phyloP scores from a whole-genome alignment of 2,797 vertebrate genomes.

The Serranus cabrilla region DNA sequence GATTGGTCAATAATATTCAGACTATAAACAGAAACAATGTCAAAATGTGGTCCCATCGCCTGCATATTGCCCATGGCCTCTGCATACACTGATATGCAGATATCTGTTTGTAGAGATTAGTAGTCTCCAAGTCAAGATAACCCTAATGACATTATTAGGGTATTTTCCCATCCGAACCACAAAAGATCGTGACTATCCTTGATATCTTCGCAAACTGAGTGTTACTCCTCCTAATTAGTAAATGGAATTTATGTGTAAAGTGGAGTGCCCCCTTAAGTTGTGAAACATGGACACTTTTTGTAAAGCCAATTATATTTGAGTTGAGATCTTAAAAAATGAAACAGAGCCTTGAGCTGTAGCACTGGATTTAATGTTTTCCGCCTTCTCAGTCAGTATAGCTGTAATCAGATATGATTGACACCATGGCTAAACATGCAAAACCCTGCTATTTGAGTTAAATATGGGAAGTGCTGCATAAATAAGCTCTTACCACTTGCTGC shows the following conservation, averaged over 20 bases:
- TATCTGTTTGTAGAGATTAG: no score
- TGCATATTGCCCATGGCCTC: no score
- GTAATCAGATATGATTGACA: slow-evolving; percentile 39
- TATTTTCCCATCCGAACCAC: neutral
- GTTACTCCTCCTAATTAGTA: slow-evolving; percentile 7
- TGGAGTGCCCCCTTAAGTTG: neutral
- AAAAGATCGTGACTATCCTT: neutral
- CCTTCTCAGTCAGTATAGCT: slow-evolving; percentile 8
- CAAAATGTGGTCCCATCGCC: no score
- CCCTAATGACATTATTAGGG: neutral
- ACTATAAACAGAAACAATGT: no score
- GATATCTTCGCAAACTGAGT: neutral
- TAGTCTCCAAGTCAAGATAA: neutral
- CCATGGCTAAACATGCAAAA: slow-evolving; percentile 16
- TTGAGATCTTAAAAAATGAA: neutral
- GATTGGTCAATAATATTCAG: no score
- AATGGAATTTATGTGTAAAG: slow-evolving; percentile 12
- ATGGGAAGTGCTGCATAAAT: slow-evolving; percentile 21
- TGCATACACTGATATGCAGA: no score
- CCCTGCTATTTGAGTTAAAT: slow-evolving; percentile 30
- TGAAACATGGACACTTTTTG: neutral
- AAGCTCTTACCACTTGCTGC: neutral
- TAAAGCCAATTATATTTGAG: slow-evolving; percentile 9
- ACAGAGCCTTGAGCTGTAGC: slow-evolving; percentile 10
- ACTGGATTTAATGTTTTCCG: slow-evolving; percentile 1